Evolutionary conservation across 2,888 invertebrate genomes (phyloP).

Genomic region (Drosophila fulvimacula): DNA sequence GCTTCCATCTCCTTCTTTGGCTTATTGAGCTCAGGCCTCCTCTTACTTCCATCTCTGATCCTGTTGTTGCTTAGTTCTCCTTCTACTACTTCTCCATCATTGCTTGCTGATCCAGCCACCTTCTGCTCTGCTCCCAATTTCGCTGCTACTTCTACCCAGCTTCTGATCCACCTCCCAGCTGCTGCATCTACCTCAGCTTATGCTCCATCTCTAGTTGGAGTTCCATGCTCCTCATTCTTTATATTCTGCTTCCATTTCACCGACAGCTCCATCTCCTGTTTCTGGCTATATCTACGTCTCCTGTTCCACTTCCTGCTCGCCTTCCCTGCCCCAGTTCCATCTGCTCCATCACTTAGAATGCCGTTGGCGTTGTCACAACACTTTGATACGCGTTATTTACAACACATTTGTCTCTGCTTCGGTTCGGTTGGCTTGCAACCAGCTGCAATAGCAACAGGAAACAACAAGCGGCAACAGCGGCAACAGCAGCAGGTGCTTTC

Average conservation of each 20-base stretch:
- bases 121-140: not conserved
- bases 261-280: not conserved
- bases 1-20: too few relatives aligned
- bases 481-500: slow-evolving; percentile 26
- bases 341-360: slow-evolving; percentile 38
- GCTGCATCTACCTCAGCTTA: not conserved
- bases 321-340: not conserved
- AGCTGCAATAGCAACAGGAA: slow-evolving; percentile 2
- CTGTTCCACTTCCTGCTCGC: too few relatives aligned
- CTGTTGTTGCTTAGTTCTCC: not conserved
- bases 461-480: not conserved
- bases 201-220: not conserved
- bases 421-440: slow-evolving; percentile 39
- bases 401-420: slow-evolving; percentile 73
- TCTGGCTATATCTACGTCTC: not conserved
- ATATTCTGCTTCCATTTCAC: not conserved
- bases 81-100: too few relatives aligned
- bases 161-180: not conserved
- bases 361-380: slow-evolving; percentile 63
- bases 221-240: not conserved
- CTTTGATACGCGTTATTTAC: slow-evolving; percentile 72
- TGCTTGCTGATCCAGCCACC: too few relatives aligned
- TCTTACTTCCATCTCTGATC: not conserved
- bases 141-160: not conserved
- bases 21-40: too few relatives aligned